A percentile compares a stretch with the other conserved stretches of the same genome.
Evolutionary conservation across 2,888 invertebrate species (phyloP).

Genomic region (Pammene aurita): DNA sequence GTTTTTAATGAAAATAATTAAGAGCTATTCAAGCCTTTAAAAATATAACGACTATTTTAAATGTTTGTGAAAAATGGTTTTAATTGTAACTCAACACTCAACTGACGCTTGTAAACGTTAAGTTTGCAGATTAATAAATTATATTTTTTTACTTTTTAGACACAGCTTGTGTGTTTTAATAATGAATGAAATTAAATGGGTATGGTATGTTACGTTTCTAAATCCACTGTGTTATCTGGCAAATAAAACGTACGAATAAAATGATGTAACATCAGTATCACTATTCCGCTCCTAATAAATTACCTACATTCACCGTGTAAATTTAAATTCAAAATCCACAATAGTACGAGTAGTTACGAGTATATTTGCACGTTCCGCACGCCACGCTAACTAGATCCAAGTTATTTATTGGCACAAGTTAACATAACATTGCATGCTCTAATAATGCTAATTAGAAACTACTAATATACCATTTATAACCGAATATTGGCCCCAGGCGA

Average conservation of each 20-base stretch:
- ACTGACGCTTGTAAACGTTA: neutral
- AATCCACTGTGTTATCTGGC: neutral
- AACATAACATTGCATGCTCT: constrained; percentile 44
- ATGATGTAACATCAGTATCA: constrained; percentile 6
- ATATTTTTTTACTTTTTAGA: too few relatives aligned
- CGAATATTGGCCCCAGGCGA: constrained; percentile 40
- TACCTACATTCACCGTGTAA: constrained; percentile 18
- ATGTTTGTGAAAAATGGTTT: constrained; percentile 9
- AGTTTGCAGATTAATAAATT: neutral
- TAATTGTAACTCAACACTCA: neutral
- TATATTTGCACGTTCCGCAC: constrained; percentile 37
- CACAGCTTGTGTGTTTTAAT: too few relatives aligned
- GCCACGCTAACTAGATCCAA: constrained; percentile 34
- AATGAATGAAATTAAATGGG: too few relatives aligned
- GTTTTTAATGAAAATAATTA: constrained; percentile 52
- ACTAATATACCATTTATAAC: constrained; percentile 43
- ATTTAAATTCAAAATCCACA: constrained; percentile 40
- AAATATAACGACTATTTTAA: constrained; percentile 23
- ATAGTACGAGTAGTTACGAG: constrained; percentile 17
- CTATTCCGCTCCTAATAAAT: constrained; percentile 13
- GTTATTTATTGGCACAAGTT: constrained; percentile 40
- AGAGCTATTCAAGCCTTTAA: constrained; percentile 21
- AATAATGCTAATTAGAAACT: constrained; percentile 45
- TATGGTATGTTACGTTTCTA: neutral
- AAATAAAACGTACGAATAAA: constrained; percentile 13